phyloP scores from a whole-genome alignment of 2,888 invertebrate species.

The Microctonus brassicae region DNA sequence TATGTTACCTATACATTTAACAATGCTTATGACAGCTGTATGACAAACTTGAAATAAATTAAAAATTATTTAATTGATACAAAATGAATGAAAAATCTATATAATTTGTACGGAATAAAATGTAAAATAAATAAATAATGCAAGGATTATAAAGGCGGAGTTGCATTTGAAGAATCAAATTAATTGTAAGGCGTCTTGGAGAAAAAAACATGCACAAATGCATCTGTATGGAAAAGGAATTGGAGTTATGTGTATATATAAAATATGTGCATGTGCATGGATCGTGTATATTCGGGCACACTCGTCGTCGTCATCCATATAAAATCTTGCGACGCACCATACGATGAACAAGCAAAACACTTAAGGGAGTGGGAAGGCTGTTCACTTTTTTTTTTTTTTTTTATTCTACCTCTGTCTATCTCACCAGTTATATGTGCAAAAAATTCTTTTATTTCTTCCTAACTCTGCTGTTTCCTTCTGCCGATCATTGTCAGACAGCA shows the following conservation, averaged over 20 bases:
- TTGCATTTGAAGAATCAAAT: no score
- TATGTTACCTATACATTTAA: no score
- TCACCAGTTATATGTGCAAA: no score
- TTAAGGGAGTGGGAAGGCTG: neutral
- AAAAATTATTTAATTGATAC: no score
- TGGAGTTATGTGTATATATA: neutral
- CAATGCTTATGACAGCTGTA: slow-evolving; percentile 25
- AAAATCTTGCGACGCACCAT: neutral
- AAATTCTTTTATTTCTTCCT: no score
- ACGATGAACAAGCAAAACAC: neutral
- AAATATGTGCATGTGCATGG: neutral
- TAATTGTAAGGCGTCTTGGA: no score
- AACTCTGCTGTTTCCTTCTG: neutral
- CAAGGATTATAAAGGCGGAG: no score
- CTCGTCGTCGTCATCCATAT: neutral
- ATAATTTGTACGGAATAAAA: no score
- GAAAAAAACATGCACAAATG: neutral
- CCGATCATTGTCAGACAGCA: no score
- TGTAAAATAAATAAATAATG: no score
- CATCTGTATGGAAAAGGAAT: neutral
- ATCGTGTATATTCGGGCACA: neutral
- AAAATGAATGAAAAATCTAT: no score
- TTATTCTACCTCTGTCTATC: neutral
- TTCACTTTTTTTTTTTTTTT: neutral
- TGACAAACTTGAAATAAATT: no score